phyloP scores from a whole-genome alignment of 2,888 invertebrate species.

The Aproaerema taeniolella region DNA sequence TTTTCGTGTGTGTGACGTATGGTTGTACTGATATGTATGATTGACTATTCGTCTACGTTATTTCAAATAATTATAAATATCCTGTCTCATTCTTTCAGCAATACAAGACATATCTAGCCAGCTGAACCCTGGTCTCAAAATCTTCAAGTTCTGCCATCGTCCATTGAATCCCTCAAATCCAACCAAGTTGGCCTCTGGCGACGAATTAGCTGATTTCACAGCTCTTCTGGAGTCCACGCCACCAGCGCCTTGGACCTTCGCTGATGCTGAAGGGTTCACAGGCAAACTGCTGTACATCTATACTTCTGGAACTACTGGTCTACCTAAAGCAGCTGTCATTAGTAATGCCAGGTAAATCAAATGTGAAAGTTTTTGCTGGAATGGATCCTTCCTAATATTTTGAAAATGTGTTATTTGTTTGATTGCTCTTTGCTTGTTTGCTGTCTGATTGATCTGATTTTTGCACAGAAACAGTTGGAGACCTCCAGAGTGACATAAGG shows the following conservation, averaged over 20 bases:
- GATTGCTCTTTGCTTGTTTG: too few species aligned
- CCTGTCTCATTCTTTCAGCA: conserved; percentile 65
- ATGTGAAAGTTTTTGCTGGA: too few species aligned
- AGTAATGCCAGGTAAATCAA: conserved; percentile 95
- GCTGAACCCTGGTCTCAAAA: conserved; percentile 80
- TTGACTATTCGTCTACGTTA: too few species aligned
- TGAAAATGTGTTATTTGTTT: too few species aligned
- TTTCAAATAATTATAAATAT: neutral
- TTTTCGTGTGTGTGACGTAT: too few species aligned
- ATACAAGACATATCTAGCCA: conserved; percentile 82
- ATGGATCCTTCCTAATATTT: too few species aligned
- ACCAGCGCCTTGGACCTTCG: conserved; percentile 72
- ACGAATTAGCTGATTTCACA: conserved; percentile 77
- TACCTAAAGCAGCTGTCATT: conserved; percentile 98
- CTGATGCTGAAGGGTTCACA: conserved; percentile 81
- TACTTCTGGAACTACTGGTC: conserved; percentile 98
- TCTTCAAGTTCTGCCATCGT: conserved; percentile 79
- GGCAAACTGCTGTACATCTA: conserved; percentile 96
- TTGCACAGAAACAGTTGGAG: too few species aligned
- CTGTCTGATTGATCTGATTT: too few species aligned
- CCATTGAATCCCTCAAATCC: conserved; percentile 36
- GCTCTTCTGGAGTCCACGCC: conserved; percentile 76
- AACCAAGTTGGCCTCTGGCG: too few species aligned
- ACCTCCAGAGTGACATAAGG: too few species aligned
- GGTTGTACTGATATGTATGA: too few species aligned